Evolutionary conservation across 2,888 invertebrate genomes (phyloP).

Genomic region (Leptothorax acervorum): DNA sequence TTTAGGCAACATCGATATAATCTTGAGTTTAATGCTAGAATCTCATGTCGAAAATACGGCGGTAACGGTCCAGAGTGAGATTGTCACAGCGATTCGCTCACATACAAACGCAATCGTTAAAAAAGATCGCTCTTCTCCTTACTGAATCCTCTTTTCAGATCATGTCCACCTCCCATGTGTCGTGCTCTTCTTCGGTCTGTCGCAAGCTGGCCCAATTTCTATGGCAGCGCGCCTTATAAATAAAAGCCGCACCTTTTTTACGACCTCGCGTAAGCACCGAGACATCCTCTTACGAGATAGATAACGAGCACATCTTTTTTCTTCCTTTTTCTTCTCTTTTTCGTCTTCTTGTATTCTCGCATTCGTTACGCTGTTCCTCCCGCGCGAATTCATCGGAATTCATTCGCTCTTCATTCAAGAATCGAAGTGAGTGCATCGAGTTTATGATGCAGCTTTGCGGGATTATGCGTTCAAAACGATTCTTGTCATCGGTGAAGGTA

Average conservation of each 20-base stretch:
- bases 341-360: neutral
- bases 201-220: constrained; percentile 74
- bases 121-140: constrained; percentile 26
- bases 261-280: constrained; percentile 67
- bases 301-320: constrained; percentile 60
- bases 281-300: constrained; percentile 45
- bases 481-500: constrained; percentile 3
- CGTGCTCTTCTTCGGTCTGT: constrained; percentile 57
- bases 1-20: neutral
- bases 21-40: neutral
- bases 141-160: constrained; percentile 34
- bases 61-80: constrained; percentile 6
- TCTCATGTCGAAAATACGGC: neutral
- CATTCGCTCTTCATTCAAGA: neutral
- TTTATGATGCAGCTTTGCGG: constrained; percentile 14
- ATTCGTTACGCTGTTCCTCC: constrained; percentile 1
- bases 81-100: constrained; percentile 38
- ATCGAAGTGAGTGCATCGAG: neutral
- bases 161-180: constrained; percentile 21
- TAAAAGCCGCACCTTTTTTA: constrained; percentile 71
- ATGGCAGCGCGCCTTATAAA: constrained; percentile 70
- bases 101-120: constrained; percentile 55
- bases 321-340: constrained; percentile 15
- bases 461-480: constrained; percentile 33
- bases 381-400: constrained; percentile 20